phyloP scores from a whole-genome alignment of 1,140 invertebrate genomes.

The Bombus breviceps region DNA sequence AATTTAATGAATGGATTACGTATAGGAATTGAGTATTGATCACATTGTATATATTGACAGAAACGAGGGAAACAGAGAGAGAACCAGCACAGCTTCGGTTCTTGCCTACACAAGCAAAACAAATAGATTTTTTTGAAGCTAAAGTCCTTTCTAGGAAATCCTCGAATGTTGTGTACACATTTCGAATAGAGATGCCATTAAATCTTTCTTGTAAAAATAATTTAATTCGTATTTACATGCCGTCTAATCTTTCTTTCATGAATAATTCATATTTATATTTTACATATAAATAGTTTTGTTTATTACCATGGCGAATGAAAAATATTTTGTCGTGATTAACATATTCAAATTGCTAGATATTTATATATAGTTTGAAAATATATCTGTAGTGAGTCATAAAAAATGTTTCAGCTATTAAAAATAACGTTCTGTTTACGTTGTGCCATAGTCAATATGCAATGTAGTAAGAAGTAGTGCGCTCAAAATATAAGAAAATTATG shows the following conservation, averaged over 20 bases:
- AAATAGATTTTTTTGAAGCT: background rate
- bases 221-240: background rate
- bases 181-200: rapidly evolving
- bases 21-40: slow-evolving; percentile 21
- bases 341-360: too few species aligned
- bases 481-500: background rate
- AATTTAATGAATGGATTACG: background rate
- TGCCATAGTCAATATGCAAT: background rate
- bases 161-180: background rate
- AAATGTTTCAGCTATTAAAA: too few species aligned
- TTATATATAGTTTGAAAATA: too few species aligned
- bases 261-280: background rate
- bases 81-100: background rate
- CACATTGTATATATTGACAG: background rate
- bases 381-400: rapidly evolving
- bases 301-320: rapidly evolving
- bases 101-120: background rate
- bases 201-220: background rate
- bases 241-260: background rate
- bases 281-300: background rate
- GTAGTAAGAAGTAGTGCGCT: rapidly evolving
- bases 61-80: background rate
- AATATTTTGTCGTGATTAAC: too few species aligned
- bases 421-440: rapidly evolving
- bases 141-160: background rate